Base-by-base conservation (phyloP, 2,113 vertebrate genomes). In the Coptodon rendalli region DNA sequence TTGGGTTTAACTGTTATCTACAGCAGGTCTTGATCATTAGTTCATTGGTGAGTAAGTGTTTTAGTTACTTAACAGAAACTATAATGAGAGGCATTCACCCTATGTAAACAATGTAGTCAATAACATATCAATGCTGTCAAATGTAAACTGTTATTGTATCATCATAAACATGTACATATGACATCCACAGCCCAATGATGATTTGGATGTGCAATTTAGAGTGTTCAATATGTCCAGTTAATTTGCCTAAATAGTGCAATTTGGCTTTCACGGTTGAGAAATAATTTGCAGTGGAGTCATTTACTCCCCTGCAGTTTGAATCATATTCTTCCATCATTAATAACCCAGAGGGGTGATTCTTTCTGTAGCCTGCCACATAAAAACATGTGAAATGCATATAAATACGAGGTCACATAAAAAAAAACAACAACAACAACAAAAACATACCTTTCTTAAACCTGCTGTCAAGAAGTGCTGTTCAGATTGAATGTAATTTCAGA, bases 361-460 rank as follows among this genome's bases (percentile, higher is more conserved):
- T 6, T 68, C n/a, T 66, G 27, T 5, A 22, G 78, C 22, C 7
- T 61, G 43, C 24, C 52, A 27, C 7, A 54, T 34, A 54, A 57
- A 17, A 80, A 80, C 14, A 71, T 61, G 22, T 5, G 4, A 45
- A 63, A 63, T 9, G 4, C 31, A 45, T 17, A 36, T 52, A 24
- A 53, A 43, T 79, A 40, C 1, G 0, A 38, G 54, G 45, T 27
- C 29, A 56, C 29, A 56, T 29, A 9, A 38, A 19, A 50, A 16
- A 61, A 11, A n/a, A n/a, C n/a, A n/a, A n/a, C n/a, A n/a, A n/a
- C n/a, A n/a, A 22, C 0, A 24, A 31, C 17, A 1, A 24, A 19
- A 34, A 1, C 40, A 4, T 9, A 31, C n/a, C 7, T 17, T 22
- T 81, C 52, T 63, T 45, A 81, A 29, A 84, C 24, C 34, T 61